A percentile compares a stretch with the other conserved stretches of the same genome.
Evolutionary conservation across 2,888 invertebrate genomes (phyloP).

Genomic region (Drosophila kambysellisi): DNA sequence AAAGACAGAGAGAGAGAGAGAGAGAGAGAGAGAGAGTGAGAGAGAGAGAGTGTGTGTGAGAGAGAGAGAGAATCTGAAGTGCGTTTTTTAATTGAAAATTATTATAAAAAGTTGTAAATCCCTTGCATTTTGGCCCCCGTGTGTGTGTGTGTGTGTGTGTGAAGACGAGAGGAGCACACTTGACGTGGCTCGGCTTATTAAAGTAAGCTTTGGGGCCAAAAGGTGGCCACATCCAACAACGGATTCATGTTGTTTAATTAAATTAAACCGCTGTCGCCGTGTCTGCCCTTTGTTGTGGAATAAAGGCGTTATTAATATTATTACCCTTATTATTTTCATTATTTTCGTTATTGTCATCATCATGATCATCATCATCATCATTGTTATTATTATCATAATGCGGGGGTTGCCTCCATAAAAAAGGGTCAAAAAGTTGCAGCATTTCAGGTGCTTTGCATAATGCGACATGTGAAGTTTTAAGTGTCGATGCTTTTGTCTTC

Average conservation of each 20-base stretch:
- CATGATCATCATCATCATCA: conserved; percentile 1
- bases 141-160: not conserved
- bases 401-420: conserved; percentile 21
- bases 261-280: conserved; percentile 71
- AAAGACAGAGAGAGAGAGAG: not conserved
- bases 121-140: conserved; percentile 54
- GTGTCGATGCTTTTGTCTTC: conserved; percentile 61
- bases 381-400: not conserved
- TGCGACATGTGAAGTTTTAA: conserved; percentile 74
- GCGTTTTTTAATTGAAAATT: conserved; percentile 79
- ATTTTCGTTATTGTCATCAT: conserved; percentile 17
- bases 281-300: conserved; percentile 65
- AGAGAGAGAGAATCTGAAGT: conserved; percentile 51
- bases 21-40: not conserved
- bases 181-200: conserved; percentile 62
- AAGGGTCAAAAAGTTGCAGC: conserved; percentile 54
- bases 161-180: conserved; percentile 18
- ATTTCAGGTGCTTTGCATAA: conserved; percentile 71
- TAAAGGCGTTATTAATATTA: conserved; percentile 80
- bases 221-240: conserved; percentile 68
- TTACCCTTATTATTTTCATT: conserved; percentile 51
- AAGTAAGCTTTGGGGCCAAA: conserved; percentile 58
- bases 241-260: conserved; percentile 80
- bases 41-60: not conserved
- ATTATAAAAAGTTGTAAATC: conserved; percentile 80